Evolutionary conservation across 1,140 invertebrate genomes (phyloP), one percentile per base, ranked within the genome.

Genomic region (Anoplolepis gracilipes): DNA sequence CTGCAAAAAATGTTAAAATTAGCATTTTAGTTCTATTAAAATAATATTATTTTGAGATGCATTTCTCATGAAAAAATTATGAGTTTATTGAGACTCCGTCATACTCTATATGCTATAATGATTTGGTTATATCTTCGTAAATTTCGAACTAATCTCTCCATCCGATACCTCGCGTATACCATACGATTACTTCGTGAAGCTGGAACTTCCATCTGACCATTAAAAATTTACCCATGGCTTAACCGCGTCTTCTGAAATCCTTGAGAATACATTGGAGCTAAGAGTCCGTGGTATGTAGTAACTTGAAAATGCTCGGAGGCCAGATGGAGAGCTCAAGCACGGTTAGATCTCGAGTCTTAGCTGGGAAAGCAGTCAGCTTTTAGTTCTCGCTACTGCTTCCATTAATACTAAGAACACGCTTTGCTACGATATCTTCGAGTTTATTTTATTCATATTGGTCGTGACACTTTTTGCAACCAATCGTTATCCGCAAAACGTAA

Each of bases 141-240:
- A 82, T 82, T 81, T 25, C 6, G 59, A 70, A 72, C 78, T 73
- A 82, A 82, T 73, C 78, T 33, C 53, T 73, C 67, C 73, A 82
- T 70, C 55, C 87, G 87, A 89, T 89, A 85, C 46, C 72, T 88
- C 36, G 84, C 87, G 75, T 88, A 65, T 88, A 89, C 88, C 70
- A 69, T 55, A 67, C 84, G 76, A 88, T 72, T 89, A 77, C 88
- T 88, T 86, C 64, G 78, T 65, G 77, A 86, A 82, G 70, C 70
- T 30, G 39, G 53, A 77, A 72, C 55, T 77, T 82, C 87, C 57
- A 85, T 62, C 84, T 85, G 84, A 76, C 76, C 88, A 89, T 89
- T 89, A 89, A 89, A 89, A 89, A 88, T 89, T 89, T 89, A 89
- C 82, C 85, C 88, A 81, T 67, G 88, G 88, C 87, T 89, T 89